phyloP scores from a whole-genome alignment of 2,888 invertebrate genomes.

The Noctua janthe region DNA sequence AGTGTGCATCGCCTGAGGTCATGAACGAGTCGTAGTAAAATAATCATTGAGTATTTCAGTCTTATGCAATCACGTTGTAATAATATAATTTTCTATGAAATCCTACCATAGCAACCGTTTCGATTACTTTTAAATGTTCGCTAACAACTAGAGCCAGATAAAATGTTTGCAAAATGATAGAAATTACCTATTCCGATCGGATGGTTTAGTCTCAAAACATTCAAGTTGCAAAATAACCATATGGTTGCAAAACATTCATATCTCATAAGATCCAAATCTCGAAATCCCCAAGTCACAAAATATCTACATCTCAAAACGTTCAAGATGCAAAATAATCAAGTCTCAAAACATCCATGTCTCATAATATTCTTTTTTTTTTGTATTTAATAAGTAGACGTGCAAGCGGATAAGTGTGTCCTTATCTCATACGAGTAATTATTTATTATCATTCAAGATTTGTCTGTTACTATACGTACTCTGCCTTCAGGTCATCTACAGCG shows the following conservation, averaged over 20 bases:
- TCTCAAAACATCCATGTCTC: no score
- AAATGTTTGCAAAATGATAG: not conserved
- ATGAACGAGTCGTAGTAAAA: not conserved
- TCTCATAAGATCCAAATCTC: no score
- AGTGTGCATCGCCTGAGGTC: not conserved
- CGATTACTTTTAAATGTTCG: not conserved
- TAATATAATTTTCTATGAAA: not conserved
- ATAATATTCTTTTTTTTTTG: no score
- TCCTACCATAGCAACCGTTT: not conserved
- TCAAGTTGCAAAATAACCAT: no score
- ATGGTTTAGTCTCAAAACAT: no score
- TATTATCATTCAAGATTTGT: not conserved
- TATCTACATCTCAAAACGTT: no score
- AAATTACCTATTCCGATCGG: not conserved
- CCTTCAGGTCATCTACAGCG: not conserved
- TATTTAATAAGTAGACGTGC: no score
- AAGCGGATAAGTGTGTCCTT: not conserved
- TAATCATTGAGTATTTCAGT: not conserved
- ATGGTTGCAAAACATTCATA: no score
- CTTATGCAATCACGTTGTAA: not conserved
- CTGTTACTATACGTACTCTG: not conserved
- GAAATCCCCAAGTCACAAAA: no score
- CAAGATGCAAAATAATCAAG: no score
- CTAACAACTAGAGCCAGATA: not conserved
- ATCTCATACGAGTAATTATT: not conserved